phyloP scores from a whole-genome alignment of 2,888 invertebrate genomes.

The Plagodis pulveraria region DNA sequence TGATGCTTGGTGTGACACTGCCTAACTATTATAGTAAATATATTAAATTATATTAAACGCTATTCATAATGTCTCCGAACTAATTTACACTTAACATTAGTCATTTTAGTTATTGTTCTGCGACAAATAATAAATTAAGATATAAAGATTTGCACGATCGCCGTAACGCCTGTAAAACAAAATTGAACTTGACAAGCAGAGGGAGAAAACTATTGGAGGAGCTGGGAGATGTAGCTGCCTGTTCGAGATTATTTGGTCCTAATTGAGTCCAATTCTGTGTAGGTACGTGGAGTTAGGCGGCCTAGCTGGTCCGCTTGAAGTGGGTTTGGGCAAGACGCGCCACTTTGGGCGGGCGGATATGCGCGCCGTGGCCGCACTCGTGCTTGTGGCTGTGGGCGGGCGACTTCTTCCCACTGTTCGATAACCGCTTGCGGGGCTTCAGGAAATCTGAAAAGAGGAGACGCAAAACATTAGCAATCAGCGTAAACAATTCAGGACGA shows the following conservation, averaged over 20 bases:
- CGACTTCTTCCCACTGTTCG: slow-evolving; percentile 80
- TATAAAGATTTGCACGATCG: slow-evolving; percentile 73
- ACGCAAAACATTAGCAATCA: slow-evolving; percentile 31
- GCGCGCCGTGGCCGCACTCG: slow-evolving; percentile 75
- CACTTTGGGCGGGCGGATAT: slow-evolving; percentile 79
- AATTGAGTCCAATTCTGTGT: slow-evolving; percentile 43
- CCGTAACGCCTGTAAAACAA: slow-evolving; percentile 47
- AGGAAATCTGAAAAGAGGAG: slow-evolving; percentile 86
- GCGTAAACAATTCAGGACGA: slow-evolving; percentile 7
- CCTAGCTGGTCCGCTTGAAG: slow-evolving; percentile 78
- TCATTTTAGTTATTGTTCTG: slow-evolving; percentile 64
- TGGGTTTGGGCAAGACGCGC: slow-evolving; percentile 72
- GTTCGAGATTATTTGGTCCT: slow-evolving; percentile 43
- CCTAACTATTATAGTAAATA: slow-evolving; percentile 48
- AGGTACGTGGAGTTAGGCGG: slow-evolving; percentile 34
- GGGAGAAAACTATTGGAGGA: slow-evolving; percentile 5
- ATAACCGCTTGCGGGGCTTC: slow-evolving; percentile 86
- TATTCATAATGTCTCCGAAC: slow-evolving; percentile 69
- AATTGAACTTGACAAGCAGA: slow-evolving; percentile 44
- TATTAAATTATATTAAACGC: slow-evolving; percentile 65
- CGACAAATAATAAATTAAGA: slow-evolving; percentile 77
- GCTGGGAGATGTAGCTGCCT: slow-evolving; percentile 47
- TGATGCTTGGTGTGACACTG: slow-evolving; percentile 62
- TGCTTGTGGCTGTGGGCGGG: slow-evolving; percentile 73
- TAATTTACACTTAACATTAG: slow-evolving; percentile 82